Base-by-base conservation (phyloP, 2,888 invertebrate species). In the Escarpia spicata region DNA sequence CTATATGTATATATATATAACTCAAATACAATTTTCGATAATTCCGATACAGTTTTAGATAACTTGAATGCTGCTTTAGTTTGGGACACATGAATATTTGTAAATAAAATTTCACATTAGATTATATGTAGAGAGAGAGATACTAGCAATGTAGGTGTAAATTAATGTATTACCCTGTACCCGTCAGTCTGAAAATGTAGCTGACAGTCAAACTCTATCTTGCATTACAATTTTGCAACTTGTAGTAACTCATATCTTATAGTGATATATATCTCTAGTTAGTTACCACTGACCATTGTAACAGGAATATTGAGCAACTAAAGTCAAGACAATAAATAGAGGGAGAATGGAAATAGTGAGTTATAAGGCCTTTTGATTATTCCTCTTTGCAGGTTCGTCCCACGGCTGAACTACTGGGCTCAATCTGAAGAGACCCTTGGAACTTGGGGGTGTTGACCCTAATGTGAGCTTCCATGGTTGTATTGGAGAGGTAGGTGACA, bases 401-500 rank as follows among this genome's bases (percentile, higher is more conserved):
- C 97, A 93, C 31, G 97, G 98, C 94, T 96, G 97, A 93, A 97
- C 98, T 91, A 97, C 97, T 94, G 97, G 97, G 2, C 97, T 99
- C 94, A 98, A 98, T 94, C 97, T 99, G 90, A 97, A 98, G 94
- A 98, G 98, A 0, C 98, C 98, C 0, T 97, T 99, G 93, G 99
- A 98, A 95, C 97, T 99, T 92, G 99, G 99, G 75, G 99, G 99
- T n/a, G 98, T 98, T 31, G 95, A 96, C 95, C 95, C 3, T 3
- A 92, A 93, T 3, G 97, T 97, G 60, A 93, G 98, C 52, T 99
- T 99, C 96, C 97, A 97, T 94, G 99, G 99, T 92, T 99, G 99
- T 96, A 97, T 99, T 92, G 98, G 98, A 92, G 98, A 98, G 96
- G 98, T 98, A 97, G 97, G 97, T 96, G 75, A 1, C 37, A 37